Base-by-base conservation (phyloP, 2,888 invertebrate species). In the Apamea epomidion region DNA sequence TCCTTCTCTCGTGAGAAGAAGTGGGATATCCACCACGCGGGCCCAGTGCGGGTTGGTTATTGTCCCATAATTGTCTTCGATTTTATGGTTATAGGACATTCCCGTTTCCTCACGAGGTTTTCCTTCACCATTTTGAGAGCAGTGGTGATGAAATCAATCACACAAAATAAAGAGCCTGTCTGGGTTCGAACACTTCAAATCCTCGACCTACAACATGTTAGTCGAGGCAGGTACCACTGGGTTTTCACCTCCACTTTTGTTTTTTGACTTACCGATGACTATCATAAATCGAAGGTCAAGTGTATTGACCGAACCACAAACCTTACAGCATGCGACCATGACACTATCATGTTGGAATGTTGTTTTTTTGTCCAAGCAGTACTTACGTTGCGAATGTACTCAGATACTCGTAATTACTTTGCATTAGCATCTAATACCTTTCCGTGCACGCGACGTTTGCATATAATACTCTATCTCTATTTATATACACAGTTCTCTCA, bases 291-390 rank as follows among this genome's bases (percentile, higher is more conserved):
- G 51, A 74, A 83, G 76, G 78, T 83, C 79, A 73, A 87, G 87
- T 64, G 74, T 75, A 75, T 77, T 81, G 78, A 80, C 84, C 81
- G 81, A 74, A 78, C 78, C 25, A 73, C 54, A 87, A 86, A 81
- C 25, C 64, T 71, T 54, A 37, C 64, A 37, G 32, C 54, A 71
- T 42, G 45, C 42, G 73, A 60, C 79, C 75, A 32, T 87, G 85
- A 78, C 80, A 84, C 4, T 37, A 37, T 81, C 72, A 78, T 71
- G n/a, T 65, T 6, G 48, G n/a, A 42, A 67, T 71, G 48, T 71
- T 42, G 8, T 74, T 87, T 76, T 64, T 87, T 80, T 75, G 72
- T 48, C 48, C 37, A 69, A 76, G 51, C 29, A 58, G 1, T 58
- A 68, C 64, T 62, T 42, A 65, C 32, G n/a, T 51, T 74, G 74